Base-by-base conservation (phyloP, 1,140 invertebrate genomes). In the Drosophila melanica region DNA sequence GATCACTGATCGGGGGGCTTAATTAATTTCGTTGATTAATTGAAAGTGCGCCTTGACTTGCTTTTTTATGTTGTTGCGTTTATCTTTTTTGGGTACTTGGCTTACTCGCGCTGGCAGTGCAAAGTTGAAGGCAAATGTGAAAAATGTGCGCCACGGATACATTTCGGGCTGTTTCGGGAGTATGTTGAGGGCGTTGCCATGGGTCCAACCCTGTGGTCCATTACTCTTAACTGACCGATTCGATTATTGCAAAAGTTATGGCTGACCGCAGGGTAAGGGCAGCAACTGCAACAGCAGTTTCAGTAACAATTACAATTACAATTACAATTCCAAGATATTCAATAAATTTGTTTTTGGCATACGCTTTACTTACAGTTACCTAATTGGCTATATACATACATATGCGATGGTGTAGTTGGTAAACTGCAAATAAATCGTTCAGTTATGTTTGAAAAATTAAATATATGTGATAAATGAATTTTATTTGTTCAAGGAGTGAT, bases 11-110 rank as follows among this genome's bases (percentile, higher is more conserved):
- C 80, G 54, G 55, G 59, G 53, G 63, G 48, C 84, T 87, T 87
- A 87, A 87, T 87, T 87, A 87, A 89, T 87, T 87, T 84, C 84
- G 76, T 87, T 87, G 84, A 87, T 87, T 89, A 87, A 87, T 87
- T 87, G 84, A 87, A 87, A 87, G 84, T 87, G 85, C 74, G 69
- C 77, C 74, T 70, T 54, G 66, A 48, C 47, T 59, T 68, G 42
- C 27, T 60, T 48, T 48, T 30, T 16, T 35, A 10, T 59, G 48
- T 30, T 27, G 4, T 18, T 12, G 3, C 10, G 23, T 16, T 57
- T 66, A 23, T 18, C 33, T n/a, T 66, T n/a, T n/a, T 10, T 41
- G 7, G 18, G 11, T 12, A 14, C 39, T n/a, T 39, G 20, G 20
- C 20, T 63, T 30, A 50, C 42, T 53, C 39, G 51, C 51, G 23